Conservation (phyloP, 2,888 invertebrate genomes). For the Ochropleura plecta region DNA sequence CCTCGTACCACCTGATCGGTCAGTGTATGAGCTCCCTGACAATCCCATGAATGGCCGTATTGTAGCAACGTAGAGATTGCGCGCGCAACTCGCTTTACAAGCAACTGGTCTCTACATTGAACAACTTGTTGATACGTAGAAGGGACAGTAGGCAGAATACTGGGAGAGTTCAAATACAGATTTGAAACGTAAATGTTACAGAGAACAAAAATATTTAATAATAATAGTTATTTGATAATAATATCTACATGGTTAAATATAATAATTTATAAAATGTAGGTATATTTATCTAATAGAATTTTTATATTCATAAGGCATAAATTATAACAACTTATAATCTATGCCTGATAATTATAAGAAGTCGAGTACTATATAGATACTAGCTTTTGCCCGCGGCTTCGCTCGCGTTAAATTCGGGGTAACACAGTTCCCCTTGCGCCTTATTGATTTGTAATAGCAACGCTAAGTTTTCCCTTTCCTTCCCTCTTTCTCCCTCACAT, state of each 20-base stretch:
- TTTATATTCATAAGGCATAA: neutral
- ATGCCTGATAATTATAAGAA: too few species aligned
- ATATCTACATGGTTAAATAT: neutral
- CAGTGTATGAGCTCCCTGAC: conserved; percentile 32
- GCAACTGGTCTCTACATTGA: conserved; percentile 74
- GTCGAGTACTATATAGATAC: too few species aligned
- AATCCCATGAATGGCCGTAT: conserved; percentile 61
- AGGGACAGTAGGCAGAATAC: conserved; percentile 33
- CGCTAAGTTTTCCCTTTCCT: too few species aligned
- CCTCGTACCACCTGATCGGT: conserved; percentile 1
- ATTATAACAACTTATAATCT: too few species aligned
- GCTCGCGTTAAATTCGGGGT: too few species aligned
- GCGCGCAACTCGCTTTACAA: conserved; percentile 67
- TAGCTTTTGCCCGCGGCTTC: too few species aligned
- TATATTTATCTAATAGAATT: neutral
- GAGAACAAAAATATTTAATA: neutral
- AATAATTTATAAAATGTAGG: neutral
- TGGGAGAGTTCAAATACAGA: too few species aligned
- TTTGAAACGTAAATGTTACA: neutral
- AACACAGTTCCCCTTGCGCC: too few species aligned
- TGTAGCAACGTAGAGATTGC: conserved; percentile 61
- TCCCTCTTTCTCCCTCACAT: too few species aligned
- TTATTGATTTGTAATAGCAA: too few species aligned
- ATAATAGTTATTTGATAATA: neutral
- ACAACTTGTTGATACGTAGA: conserved; percentile 31